phyloP scores from a whole-genome alignment of 1,140 invertebrate genomes.

The Cylas formicarius region DNA sequence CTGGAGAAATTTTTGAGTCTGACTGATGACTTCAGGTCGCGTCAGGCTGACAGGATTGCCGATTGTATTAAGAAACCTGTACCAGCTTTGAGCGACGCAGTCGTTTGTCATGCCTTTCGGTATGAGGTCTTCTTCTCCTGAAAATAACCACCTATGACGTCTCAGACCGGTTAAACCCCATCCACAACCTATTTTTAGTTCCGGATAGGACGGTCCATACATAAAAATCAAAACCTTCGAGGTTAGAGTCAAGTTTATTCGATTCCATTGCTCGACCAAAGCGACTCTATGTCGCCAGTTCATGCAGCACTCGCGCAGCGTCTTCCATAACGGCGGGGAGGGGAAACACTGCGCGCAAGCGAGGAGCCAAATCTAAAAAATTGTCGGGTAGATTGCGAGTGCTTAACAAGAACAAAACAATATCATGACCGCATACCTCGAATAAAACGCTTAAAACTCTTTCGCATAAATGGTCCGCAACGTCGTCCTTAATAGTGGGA shows the following conservation, averaged over 20 bases:
- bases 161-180: conserved; percentile 3
- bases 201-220: conserved; percentile 82
- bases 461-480: conserved; percentile 91
- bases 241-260: conserved; percentile 84
- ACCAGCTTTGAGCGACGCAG: conserved; percentile 90
- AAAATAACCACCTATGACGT: conserved; percentile 5
- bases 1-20: conserved; percentile 62
- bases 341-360: conserved; percentile 87
- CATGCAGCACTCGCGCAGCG: conserved; percentile 83
- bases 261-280: conserved; percentile 91
- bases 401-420: conserved; percentile 4
- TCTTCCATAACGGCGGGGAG: conserved; percentile 92
- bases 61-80: conserved; percentile 83
- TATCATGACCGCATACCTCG: conserved; percentile 51
- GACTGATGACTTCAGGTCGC: conserved; percentile 64
- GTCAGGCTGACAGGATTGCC: conserved; percentile 92
- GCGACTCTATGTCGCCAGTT: conserved; percentile 90
- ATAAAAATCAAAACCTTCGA: conserved; percentile 76
- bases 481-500: conserved; percentile 87
- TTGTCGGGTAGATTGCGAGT: not conserved
- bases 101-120: conserved; percentile 79
- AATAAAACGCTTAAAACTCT: conserved; percentile 88
- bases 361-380: conserved; percentile 70
- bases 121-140: conserved; percentile 81
- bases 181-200: conserved; percentile 62